Evolutionary conservation across 2,113 vertebrate genomes (phyloP).

Genomic region (Archilochus colubris): DNA sequence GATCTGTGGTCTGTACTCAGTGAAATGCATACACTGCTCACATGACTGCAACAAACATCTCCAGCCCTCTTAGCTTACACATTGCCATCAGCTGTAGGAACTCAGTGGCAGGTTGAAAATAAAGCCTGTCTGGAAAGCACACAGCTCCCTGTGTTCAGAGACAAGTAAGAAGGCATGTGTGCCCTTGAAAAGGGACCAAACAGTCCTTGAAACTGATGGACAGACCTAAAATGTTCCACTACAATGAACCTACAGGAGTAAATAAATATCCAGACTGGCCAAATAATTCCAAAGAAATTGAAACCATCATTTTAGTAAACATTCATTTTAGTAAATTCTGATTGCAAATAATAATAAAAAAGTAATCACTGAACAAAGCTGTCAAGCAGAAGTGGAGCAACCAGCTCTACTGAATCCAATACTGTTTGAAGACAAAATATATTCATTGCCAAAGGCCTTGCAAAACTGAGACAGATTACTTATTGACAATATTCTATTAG

Average conservation of each 20-base stretch:
- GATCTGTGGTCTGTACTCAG: neutral
- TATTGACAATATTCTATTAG: neutral
- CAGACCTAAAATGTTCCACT: neutral
- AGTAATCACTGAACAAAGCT: neutral
- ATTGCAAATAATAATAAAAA: neutral
- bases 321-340: neutral
- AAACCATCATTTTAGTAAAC: neutral
- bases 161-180: neutral
- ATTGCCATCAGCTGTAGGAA: neutral
- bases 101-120: neutral
- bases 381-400: neutral
- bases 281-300: neutral
- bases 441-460: neutral
- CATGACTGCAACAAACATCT: neutral
- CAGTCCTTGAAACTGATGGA: neutral
- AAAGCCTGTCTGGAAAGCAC: neutral
- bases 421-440: neutral
- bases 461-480: neutral
- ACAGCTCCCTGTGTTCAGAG: fast-evolving
- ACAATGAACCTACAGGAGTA: neutral
- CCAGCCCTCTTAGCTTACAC: neutral
- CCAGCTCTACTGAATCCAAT: neutral
- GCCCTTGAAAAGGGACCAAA: neutral
- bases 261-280: neutral
- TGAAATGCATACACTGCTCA: neutral